Percentiles rank a stretch among this genome's conserved stretches.
Evolutionary conservation across 2,797 vertebrate genomes (phyloP).

Genomic region (Calcarius lapponicus): DNA sequence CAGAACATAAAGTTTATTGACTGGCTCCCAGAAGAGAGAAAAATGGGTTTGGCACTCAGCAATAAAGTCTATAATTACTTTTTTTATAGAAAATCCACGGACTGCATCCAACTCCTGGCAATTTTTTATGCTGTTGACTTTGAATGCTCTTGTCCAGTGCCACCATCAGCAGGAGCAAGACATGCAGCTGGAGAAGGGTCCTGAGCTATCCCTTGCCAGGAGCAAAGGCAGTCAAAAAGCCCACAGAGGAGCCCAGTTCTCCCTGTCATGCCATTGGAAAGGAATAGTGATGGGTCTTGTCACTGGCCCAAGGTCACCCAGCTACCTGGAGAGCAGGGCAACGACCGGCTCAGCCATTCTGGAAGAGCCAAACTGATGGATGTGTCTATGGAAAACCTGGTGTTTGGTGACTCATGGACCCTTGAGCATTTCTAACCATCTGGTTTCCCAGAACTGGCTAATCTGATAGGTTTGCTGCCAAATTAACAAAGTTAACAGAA

Average conservation of each 20-base stretch:
- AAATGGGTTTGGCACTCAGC: conserved; percentile 28
- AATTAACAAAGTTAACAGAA: neutral
- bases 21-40: conserved; percentile 33
- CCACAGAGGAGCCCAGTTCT: neutral
- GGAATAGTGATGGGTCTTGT: neutral
- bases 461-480: neutral
- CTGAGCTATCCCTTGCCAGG: neutral
- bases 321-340: neutral
- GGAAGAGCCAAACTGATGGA: neutral
- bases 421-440: neutral
- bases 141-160: neutral
- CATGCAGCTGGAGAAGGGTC: fast-evolving
- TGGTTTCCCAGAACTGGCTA: conserved; percentile 6
- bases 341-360: fast-evolving
- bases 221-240: neutral
- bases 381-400: neutral
- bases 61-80: conserved; percentile 30
- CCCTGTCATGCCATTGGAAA: neutral
- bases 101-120: neutral
- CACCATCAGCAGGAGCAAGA: neutral
- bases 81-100: conserved; percentile 2
- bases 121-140: neutral
- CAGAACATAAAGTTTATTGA: conserved; percentile 49
- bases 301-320: neutral
- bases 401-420: neutral